Conservation (phyloP, 2,113 vertebrate species). For the Equus quagga region DNA sequence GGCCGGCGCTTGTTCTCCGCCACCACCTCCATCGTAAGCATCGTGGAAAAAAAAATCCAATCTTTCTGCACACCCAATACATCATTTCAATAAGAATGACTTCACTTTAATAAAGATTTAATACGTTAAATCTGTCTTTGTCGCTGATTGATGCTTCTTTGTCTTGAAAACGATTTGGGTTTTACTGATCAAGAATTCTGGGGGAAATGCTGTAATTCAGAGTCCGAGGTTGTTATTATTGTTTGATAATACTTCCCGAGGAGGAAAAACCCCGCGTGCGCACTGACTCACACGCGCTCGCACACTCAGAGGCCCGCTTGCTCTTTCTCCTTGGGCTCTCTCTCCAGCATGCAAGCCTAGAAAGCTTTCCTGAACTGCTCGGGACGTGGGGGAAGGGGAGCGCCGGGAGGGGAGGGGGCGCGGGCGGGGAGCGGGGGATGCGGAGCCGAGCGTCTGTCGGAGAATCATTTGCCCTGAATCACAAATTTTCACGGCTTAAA, state of each 20-base stretch:
- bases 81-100: slow-evolving; percentile 76
- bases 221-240: slow-evolving; percentile 51
- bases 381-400: neutral
- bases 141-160: slow-evolving; percentile 81
- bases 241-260: slow-evolving; percentile 48
- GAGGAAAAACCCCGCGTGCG: slow-evolving; percentile 54
- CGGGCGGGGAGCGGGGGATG: neutral
- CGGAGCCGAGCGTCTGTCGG: slow-evolving; percentile 72
- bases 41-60: slow-evolving; percentile 4
- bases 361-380: slow-evolving; percentile 77
- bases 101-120: slow-evolving; percentile 84
- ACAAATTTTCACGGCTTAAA: slow-evolving; percentile 90
- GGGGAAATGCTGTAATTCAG: slow-evolving; percentile 54
- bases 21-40: neutral
- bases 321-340: slow-evolving; percentile 70
- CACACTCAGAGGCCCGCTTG: neutral
- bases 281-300: slow-evolving; percentile 71
- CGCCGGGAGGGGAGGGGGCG: neutral
- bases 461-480: slow-evolving; percentile 90
- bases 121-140: slow-evolving; percentile 81
- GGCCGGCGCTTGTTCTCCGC: neutral
- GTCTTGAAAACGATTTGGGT: slow-evolving; percentile 79
- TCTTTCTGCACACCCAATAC: slow-evolving; percentile 70
- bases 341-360: slow-evolving; percentile 74
- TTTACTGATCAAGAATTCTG: slow-evolving; percentile 59